Base-by-base conservation (phyloP, 2,888 invertebrate genomes). In the Athetis lepigone region DNA sequence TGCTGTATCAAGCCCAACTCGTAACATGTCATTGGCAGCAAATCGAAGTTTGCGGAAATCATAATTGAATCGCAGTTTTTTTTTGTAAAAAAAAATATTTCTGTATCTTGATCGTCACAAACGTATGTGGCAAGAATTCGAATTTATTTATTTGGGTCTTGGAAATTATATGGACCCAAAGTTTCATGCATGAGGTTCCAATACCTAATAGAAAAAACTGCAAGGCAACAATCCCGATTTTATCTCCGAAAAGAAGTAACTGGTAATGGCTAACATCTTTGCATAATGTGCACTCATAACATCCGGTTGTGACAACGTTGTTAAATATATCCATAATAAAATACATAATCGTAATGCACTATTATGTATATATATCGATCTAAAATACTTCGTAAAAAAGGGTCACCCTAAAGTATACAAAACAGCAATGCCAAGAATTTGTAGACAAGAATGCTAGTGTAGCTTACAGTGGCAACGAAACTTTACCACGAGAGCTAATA, bases 1-100 rank as follows among this genome's bases (percentile, higher is more conserved):
- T 39, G 37, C 29, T 33, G 13, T 25, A 33, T 16, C 45, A 46
- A 58, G 68, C 23, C 50, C 19, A 43, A 25, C 29, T 25, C 11
- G 61, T 16, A 13, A n/a, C 37, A 49, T 60, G 47, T 47, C 36
- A 43, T n/a, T 70, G 65, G 61, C 49, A 70, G 61, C 11, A 39
- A 49, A 33, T 43, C 43, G 33, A 21, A 36, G 58, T n/a, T 46
- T 39, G 19, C 33, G 40, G 46, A 47, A 45, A 23, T 8, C 4
- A 9, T 9, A 42, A 52, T 27, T 27, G 40, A 25, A 13, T 51
- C 25, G 11, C 27, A n/a, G n/a, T n/a, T n/a, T 6, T 9, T 36
- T 61, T 29, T 45, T 19, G 18, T 18, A 37, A 9, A 4, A 23
- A 45, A 9, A 4, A 23, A 45, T 57, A 56, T 37, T 63, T 3